Conservation (phyloP, 2,888 invertebrate species). For the Monoplex corrugatus region DNA sequence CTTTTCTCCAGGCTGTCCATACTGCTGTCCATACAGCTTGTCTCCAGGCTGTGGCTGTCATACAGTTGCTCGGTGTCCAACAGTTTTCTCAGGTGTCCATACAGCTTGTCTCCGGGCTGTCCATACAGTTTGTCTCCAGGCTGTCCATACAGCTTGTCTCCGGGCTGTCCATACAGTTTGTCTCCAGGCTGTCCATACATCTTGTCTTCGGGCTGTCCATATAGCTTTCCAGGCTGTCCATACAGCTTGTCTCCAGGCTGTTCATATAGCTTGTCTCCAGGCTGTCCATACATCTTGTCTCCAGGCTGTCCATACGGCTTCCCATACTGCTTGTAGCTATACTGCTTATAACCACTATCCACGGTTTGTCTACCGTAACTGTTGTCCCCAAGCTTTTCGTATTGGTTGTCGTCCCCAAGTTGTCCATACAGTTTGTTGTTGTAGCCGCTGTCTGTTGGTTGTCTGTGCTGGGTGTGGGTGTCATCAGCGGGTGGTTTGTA, state of each 20-base stretch:
- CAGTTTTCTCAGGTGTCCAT: too few species aligned
- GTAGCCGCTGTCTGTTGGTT: neutral
- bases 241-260: neutral
- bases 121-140: neutral
- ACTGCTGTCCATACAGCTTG: neutral
- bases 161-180: neutral
- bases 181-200: neutral
- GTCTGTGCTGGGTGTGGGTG: neutral
- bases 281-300: neutral
- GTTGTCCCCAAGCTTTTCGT: neutral
- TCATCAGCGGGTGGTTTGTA: constrained; percentile 47
- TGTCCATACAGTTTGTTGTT: neutral
- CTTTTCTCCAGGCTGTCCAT: neutral
- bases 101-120: neutral
- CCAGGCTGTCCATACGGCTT: neutral
- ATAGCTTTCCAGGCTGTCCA: neutral
- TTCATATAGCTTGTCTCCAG: neutral
- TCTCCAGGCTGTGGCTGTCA: neutral
- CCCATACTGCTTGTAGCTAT: neutral
- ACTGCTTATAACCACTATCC: neutral
- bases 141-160: neutral
- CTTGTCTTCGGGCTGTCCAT: neutral
- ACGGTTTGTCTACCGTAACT: neutral
- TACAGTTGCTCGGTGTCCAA: neutral
- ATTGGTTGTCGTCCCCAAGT: neutral